Evolutionary conservation across 2,797 vertebrate species (phyloP).

Genomic region (Sciurus carolinensis): DNA sequence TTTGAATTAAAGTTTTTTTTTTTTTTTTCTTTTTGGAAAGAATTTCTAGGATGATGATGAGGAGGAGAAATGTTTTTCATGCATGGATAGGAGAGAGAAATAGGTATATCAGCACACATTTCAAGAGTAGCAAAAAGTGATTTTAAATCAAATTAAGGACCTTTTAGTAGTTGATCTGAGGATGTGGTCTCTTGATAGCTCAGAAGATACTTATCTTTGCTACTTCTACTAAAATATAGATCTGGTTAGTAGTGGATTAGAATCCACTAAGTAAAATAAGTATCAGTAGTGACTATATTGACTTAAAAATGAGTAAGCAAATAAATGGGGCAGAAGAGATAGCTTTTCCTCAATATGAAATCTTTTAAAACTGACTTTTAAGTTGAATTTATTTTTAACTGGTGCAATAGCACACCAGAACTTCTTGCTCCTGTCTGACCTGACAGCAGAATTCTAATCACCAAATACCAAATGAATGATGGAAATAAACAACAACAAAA

Average conservation of each 20-base stretch:
- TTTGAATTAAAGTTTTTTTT: neutral
- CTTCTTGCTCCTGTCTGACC: neutral
- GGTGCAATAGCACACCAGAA: neutral
- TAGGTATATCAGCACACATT: neutral
- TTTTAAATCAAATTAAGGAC: neutral
- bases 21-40: constrained; percentile 34
- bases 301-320: neutral
- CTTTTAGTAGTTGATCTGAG: neutral
- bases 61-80: neutral
- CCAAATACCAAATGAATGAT: neutral
- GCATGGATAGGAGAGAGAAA: neutral
- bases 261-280: neutral
- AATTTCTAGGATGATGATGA: neutral
- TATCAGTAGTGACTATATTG: neutral
- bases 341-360: neutral
- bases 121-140: constrained; percentile 17
- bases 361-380: neutral
- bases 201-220: neutral
- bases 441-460: neutral
- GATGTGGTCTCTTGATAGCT: neutral
- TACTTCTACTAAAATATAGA: neutral
- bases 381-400: neutral
- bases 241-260: constrained; percentile 7
- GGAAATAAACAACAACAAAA: neutral
- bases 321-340: neutral